Conservation (phyloP, 1,140 invertebrate genomes). For the Scaptomyza montana region DNA sequence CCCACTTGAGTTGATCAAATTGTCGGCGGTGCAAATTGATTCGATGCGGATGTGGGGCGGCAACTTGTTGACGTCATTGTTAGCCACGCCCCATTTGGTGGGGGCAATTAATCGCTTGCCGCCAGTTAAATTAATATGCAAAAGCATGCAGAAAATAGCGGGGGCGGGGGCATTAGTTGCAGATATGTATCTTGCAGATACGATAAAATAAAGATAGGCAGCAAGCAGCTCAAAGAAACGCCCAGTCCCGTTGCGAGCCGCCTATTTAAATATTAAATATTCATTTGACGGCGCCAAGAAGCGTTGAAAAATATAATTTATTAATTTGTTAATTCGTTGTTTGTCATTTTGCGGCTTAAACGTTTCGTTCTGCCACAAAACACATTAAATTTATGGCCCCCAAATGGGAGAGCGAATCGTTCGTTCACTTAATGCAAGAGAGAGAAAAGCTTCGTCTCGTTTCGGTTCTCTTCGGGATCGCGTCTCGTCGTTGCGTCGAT, state of each 20-base stretch:
- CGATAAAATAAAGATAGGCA: not conserved
- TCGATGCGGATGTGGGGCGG: slow-evolving; percentile 63
- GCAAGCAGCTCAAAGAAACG: slow-evolving; percentile 23
- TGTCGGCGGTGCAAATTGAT: slow-evolving; percentile 53
- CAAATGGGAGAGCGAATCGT: slow-evolving; percentile 22
- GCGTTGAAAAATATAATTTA: slow-evolving; percentile 71
- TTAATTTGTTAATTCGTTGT: slow-evolving; percentile 83
- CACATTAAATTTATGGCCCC: slow-evolving; percentile 76
- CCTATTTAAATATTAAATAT: slow-evolving; percentile 60
- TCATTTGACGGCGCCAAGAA: slow-evolving; percentile 48
- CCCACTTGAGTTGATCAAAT: slow-evolving; percentile 40
- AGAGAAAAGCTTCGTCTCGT: slow-evolving; percentile 42
- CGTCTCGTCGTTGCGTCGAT: slow-evolving; percentile 42
- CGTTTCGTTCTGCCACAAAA: slow-evolving; percentile 81
- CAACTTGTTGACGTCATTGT: slow-evolving; percentile 73
- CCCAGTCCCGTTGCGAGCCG: slow-evolving; percentile 25
- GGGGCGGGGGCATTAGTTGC: slow-evolving; percentile 52
- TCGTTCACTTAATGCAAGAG: slow-evolving; percentile 5
- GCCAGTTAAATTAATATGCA: slow-evolving; percentile 70
- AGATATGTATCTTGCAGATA: slow-evolving; percentile 45
- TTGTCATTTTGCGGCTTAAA: slow-evolving; percentile 83
- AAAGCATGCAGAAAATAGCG: slow-evolving; percentile 38
- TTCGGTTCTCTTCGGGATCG: slow-evolving; percentile 34
- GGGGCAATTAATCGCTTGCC: slow-evolving; percentile 63
- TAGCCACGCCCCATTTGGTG: slow-evolving; percentile 59